Conservation (phyloP, 2,113 vertebrate genomes). For the Cyprinodon brontotheroides region DNA sequence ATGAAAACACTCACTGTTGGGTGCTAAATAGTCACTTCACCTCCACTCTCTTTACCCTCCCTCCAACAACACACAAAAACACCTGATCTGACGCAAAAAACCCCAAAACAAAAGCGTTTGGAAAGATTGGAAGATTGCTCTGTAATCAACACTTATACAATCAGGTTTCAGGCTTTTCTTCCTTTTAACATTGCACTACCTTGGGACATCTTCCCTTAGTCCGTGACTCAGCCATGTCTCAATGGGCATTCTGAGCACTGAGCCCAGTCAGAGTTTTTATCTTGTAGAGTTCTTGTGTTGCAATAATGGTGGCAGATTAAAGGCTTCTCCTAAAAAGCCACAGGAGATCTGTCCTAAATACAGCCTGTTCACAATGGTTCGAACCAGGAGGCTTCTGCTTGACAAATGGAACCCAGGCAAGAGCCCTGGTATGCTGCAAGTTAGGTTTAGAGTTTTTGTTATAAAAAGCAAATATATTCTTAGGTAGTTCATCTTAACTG, state of each 20-base stretch:
- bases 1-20: conserved; percentile 69
- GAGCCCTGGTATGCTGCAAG: conserved; percentile 23
- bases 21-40: conserved; percentile 62
- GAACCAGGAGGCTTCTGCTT: conserved; percentile 22
- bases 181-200: conserved; percentile 62
- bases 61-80: conserved; percentile 58
- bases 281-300: conserved; percentile 62
- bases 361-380: conserved; percentile 48
- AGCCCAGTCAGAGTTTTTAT: conserved; percentile 64
- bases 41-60: conserved; percentile 29
- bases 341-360: conserved; percentile 71
- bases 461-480: not conserved
- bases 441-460: conserved; percentile 6
- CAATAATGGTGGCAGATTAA: conserved; percentile 63
- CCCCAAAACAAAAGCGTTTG: conserved; percentile 60
- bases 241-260: conserved; percentile 53
- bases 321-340: conserved; percentile 57
- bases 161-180: conserved; percentile 68
- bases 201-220: conserved; percentile 70
- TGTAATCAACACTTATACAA: conserved; percentile 75
- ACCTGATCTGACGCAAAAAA: conserved; percentile 59
- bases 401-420: conserved; percentile 11
- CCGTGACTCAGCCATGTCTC: conserved; percentile 67
- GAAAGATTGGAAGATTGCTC: conserved; percentile 78
- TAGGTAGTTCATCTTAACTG: not conserved